Evolutionary conservation across 2,113 vertebrate species (phyloP), one percentile per base, ranked within the genome.

Genomic region (Myiopsitta monachus): DNA sequence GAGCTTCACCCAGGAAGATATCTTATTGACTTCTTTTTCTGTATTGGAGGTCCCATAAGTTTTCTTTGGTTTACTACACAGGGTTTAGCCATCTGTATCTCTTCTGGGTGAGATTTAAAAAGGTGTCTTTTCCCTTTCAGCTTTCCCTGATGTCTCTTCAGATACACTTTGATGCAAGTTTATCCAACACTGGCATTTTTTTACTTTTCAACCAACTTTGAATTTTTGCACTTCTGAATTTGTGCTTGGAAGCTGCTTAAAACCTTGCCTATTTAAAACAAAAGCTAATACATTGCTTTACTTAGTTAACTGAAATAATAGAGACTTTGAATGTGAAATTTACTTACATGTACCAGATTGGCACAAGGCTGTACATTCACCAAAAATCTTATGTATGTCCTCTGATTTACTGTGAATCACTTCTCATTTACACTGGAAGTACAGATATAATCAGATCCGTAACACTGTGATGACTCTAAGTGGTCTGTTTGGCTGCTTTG

Each of bases 181-280:
- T 69, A 43, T 31, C 14, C 28, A 55, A 8, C 51, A 46, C 28
- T 83, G 39, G 46, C 28, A 2, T 41, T 70, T 70, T 63, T 93
- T 39, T 47, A 52, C 73, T 94, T 96, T 87, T 86, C 61, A 94
- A 68, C 77, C 39, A 80, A 62, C 59, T 91, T 95, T 57, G 70
- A 92, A 46, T 92, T 75, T 80, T 88, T 87, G 13, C 68, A 64
- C 46, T 51, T 74, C 16, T 24, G 22, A 74, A 81, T 78, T 79
- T 49, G 44, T 73, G 18, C 43, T 57, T 54, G 44, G 54, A 86
- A 90, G 16, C 43, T 68, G 43, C 44, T 94, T 94, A 87, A 96
- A 94, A 68, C 79, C 44, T 66, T 46, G 38, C 43, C 16, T 1
- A 1, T 88, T 78, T 92, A 69, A 72, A 87, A 88, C 46, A 78